phyloP scores from a whole-genome alignment of 2,888 invertebrate genomes.

The Leptinotarsa tumamoca region DNA sequence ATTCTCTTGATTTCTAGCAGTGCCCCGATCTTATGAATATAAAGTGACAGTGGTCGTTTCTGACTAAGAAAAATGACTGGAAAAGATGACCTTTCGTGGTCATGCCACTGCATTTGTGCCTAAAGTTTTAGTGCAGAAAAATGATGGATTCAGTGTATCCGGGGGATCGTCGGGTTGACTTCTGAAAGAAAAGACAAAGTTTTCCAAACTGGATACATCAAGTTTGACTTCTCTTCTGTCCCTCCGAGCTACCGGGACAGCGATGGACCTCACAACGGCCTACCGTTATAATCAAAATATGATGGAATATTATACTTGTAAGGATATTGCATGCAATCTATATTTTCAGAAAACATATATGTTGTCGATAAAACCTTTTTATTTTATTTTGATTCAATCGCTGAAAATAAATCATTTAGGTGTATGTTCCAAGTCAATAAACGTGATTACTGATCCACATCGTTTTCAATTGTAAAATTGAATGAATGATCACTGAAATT shows the following conservation, averaged over 20 bases:
- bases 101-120: neutral
- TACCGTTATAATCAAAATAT: conserved; percentile 97
- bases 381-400: too few species aligned
- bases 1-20: too few species aligned
- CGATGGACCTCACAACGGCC: conserved; percentile 93
- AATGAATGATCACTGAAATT: neutral
- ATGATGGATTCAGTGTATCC: neutral
- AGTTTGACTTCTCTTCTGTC: conserved; percentile 77
- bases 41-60: conserved; percentile 1
- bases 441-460: too few species aligned
- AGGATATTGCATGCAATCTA: conserved; percentile 65
- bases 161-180: conserved; percentile 27
- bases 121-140: neutral
- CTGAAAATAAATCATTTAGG: too few species aligned
- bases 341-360: neutral
- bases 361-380: too few species aligned
- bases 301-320: conserved; percentile 99
- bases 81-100: neutral
- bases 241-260: conserved; percentile 75
- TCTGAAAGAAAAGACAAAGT: conserved; percentile 15
- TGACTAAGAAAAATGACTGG: neutral
- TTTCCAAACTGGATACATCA: conserved; percentile 74
- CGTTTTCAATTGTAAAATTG: too few species aligned
- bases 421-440: too few species aligned
- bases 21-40: neutral